Percentiles rank a stretch among this genome's conserved stretches.
Conservation (phyloP, 2,888 invertebrate genomes). For the Apotomis turbidana region DNA sequence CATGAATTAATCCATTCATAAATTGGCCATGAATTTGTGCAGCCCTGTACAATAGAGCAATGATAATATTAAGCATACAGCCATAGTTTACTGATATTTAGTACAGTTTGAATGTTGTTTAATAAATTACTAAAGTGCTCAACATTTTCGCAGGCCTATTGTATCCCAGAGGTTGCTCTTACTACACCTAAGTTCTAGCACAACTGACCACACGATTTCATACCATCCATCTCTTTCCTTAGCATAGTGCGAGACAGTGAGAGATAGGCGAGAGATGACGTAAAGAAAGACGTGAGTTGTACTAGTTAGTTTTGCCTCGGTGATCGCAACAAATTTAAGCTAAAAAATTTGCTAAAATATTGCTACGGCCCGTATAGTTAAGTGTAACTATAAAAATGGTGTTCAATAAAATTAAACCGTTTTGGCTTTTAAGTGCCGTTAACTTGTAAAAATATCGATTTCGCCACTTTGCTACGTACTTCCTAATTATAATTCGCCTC, state of each 20-base stretch:
- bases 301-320: constrained; percentile 1
- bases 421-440: too few species aligned
- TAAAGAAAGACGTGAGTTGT: background rate
- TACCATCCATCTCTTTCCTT: background rate
- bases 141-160: too few species aligned
- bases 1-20: too few species aligned
- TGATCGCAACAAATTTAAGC: constrained; percentile 25
- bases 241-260: background rate
- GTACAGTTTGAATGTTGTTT: too few species aligned
- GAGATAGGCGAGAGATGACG: background rate
- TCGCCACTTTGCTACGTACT: too few species aligned
- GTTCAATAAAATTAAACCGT: background rate
- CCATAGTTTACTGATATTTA: too few species aligned
- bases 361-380: constrained; percentile 26
- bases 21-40: too few species aligned
- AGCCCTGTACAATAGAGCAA: too few species aligned
- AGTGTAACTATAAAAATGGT: background rate
- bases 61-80: too few species aligned
- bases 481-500: too few species aligned
- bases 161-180: background rate
- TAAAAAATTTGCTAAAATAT: constrained; percentile 36
- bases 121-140: too few species aligned
- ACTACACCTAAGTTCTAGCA: background rate
- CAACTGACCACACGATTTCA: background rate
- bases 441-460: background rate